A percentile compares a stretch with the other conserved stretches of the same genome.
These are phyloP conservation scores for Gymnosoma rotundatum DNA, from an alignment of 2,888 invertebrate species.

Conservation along the genomic window DNA sequence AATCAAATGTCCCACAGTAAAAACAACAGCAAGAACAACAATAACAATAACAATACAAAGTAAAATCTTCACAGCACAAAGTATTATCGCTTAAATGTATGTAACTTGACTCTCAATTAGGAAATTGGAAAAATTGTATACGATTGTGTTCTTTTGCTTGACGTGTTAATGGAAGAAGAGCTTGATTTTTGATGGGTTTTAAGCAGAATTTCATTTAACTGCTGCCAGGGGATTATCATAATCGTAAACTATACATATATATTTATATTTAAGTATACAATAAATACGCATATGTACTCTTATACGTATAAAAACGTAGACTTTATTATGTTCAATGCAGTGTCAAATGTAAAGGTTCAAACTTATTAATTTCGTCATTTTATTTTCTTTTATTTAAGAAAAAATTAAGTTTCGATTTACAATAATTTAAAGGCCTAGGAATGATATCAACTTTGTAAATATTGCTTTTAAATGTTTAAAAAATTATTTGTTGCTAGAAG, in stretches of 20 bases:
- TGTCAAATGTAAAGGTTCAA: neutral
- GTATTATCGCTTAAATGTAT: slow-evolving; percentile 63
- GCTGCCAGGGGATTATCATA: slow-evolving; percentile 52
- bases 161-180: slow-evolving; percentile 18
- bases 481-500: no score
- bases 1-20: neutral
- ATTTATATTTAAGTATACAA: neutral
- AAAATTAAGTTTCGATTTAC: no score
- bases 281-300: neutral
- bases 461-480: no score
- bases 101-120: slow-evolving; percentile 68
- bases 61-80: slow-evolving; percentile 28
- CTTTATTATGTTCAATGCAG: slow-evolving; percentile 6
- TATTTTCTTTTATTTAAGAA: no score
- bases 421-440: no score
- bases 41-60: neutral
- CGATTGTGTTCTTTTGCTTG: slow-evolving; percentile 16
- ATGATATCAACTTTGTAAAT: no score
- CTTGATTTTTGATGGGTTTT: slow-evolving; percentile 30
- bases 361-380: neutral
- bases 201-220: slow-evolving; percentile 43
- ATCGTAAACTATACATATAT: slow-evolving; percentile 1
- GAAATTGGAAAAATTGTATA: slow-evolving; percentile 45
- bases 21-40: slow-evolving; percentile 25
- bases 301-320: neutral